Percentiles rank a stretch among this genome's conserved stretches.
These are phyloP conservation scores for Campylorhamphus procurvoides DNA, from an alignment of 2,113 vertebrate genomes.

Conservation along the genomic window DNA sequence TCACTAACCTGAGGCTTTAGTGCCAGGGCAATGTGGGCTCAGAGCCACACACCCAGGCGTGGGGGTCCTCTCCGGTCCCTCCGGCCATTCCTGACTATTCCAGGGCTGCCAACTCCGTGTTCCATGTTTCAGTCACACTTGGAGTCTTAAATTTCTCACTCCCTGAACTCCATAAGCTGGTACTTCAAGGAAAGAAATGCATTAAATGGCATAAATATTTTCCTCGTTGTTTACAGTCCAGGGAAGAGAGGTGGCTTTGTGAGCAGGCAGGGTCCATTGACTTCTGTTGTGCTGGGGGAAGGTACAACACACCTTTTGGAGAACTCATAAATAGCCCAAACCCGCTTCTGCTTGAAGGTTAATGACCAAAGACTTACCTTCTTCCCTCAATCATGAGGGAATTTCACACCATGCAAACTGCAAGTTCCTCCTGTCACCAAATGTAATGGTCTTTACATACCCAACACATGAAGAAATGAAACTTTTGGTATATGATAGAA, in stretches of 20 bases:
- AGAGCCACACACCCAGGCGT: not conserved
- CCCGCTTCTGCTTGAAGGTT: not conserved
- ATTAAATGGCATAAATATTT: not conserved
- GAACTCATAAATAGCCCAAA: not conserved
- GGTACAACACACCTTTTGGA: not conserved
- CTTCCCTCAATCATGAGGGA: rapidly evolving
- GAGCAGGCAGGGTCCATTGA: not conserved
- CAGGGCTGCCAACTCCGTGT: not conserved
- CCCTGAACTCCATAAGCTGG: not conserved
- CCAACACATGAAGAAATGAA: not conserved
- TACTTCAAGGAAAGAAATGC: not conserved
- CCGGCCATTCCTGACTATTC: not conserved
- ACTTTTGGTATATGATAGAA: not conserved
- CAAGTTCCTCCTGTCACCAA: not conserved
- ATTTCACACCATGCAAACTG: not conserved
- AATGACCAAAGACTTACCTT: not conserved
- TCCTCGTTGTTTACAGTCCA: rapidly evolving
- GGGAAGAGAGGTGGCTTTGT: no score
- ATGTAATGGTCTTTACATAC: rapidly evolving
- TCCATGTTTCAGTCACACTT: not conserved
- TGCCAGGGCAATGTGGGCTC: not conserved
- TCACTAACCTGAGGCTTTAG: not conserved
- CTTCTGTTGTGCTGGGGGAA: not conserved
- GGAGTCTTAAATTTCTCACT: not conserved
- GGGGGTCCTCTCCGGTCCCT: not conserved